Evolutionary conservation across 2,797 vertebrate genomes (phyloP), one percentile per base, ranked within the genome.

Genomic region (Prunella strophiata): DNA sequence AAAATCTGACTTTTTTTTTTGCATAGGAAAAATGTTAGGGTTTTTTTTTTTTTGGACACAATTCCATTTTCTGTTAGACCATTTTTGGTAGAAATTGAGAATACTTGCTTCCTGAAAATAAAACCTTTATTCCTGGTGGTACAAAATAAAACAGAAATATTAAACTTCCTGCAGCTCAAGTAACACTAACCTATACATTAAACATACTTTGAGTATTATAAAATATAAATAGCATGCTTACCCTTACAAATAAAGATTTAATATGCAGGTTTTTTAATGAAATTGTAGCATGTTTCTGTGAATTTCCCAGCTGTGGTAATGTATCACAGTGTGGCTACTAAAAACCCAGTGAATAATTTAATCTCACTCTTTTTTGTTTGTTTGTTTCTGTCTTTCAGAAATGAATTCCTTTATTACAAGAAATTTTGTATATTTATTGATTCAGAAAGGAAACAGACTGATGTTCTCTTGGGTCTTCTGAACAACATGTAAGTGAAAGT

Each of bases 351-450:
- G 50, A 11, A 54, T 81, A 30, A 59, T 48, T 77, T 63, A 94
- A 91, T 27, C 10, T n/a, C 6, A 18, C 38, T 61, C 79, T 34
- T 51, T 80, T 21, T 84, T 16, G 21, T 47, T 63, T 59, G 2
- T 76, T 10, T 59, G 8, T 43, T 83, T 83, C 13, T 94, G 5
- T 95, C 78, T 85, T 96, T 80, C 95, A 98, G 98, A 97, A 97
- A 98, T 97, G 94, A 79, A 91, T 96, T 80, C 87, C 43, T 70
- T 77, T 85, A 34, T 48, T 66, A n/a, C 2, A 16, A 96, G 75
- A 36, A 78, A 77, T 51, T 10, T 11, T 75, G 86, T 45, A 80
- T 71, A 76, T 71, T 55, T 88, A 48, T 66, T 40, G 21, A 90
- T 57, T 86, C 85, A 29, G 65, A 88, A 72, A 29, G 38, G 75